Evolutionary conservation across 2,113 vertebrate genomes (phyloP).

Genomic region (Pterophyllum scalare): DNA sequence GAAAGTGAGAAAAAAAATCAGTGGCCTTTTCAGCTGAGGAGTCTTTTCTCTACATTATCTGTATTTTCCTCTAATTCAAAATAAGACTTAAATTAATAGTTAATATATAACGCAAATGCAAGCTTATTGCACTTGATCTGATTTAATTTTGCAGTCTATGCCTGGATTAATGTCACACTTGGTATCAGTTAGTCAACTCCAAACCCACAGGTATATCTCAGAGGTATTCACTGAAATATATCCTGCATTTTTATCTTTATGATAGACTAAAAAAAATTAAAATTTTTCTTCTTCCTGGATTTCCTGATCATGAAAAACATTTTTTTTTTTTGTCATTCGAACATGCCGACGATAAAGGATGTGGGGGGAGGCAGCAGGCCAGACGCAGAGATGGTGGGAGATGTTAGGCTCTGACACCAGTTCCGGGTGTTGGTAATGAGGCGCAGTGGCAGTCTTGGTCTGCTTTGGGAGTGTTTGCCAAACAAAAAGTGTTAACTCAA

Average conservation of each 20-base stretch:
- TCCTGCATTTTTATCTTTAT: not conserved
- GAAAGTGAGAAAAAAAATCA: not conserved
- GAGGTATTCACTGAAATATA: not conserved
- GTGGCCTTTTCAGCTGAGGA: not conserved
- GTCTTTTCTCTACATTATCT: not conserved
- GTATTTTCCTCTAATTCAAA: not conserved
- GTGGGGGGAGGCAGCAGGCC: not conserved
- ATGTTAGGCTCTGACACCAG: slow-evolving; percentile 24
- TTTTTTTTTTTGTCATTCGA: not conserved
- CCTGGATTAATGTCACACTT: not conserved
- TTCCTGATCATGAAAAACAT: not conserved
- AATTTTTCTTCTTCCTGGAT: not conserved
- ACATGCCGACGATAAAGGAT: not conserved
- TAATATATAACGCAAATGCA: not conserved
- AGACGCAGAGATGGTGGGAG: slow-evolving; percentile 45
- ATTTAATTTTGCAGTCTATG: not conserved
- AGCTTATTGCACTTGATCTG: not conserved
- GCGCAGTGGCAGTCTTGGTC: slow-evolving; percentile 54
- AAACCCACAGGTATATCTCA: not conserved
- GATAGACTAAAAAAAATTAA: not conserved
- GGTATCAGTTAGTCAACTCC: too few relatives aligned
- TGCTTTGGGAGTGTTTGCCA: slow-evolving; percentile 73
- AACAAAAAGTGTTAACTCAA: slow-evolving; percentile 80
- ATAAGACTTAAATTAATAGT: not conserved
- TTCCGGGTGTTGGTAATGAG: slow-evolving; percentile 59